Percentiles rank a stretch among this genome's conserved stretches.
Evolutionary conservation across 2,797 vertebrate genomes (phyloP).

Genomic region (Macrochelys suwanniensis): DNA sequence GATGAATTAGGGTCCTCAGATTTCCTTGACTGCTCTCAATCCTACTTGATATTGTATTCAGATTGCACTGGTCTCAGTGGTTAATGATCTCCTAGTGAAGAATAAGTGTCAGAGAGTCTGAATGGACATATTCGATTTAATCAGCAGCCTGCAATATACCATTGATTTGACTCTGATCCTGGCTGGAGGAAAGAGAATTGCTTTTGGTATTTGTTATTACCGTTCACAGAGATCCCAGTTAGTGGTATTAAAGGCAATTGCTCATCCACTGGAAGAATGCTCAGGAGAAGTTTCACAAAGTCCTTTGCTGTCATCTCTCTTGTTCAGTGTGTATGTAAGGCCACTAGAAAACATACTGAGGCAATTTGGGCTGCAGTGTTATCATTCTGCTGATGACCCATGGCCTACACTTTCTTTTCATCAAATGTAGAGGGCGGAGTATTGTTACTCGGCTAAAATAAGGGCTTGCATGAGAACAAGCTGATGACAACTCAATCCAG

Average conservation of each 20-base stretch:
- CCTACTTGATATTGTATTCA: not conserved
- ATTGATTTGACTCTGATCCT: not conserved
- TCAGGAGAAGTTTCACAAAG: too few species aligned
- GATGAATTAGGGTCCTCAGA: too few species aligned
- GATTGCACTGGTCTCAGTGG: not conserved
- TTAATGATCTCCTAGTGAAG: too few species aligned
- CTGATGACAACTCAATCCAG: not conserved
- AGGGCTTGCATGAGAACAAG: not conserved
- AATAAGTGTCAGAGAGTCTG: too few species aligned
- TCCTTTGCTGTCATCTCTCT: not conserved
- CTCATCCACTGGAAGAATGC: not conserved
- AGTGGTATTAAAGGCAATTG: not conserved
- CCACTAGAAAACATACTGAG: not conserved
- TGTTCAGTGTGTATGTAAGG: not conserved
- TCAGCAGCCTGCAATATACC: not conserved
- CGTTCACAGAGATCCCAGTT: not conserved
- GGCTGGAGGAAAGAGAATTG: not conserved
- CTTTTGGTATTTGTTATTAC: not conserved
- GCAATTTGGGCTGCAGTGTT: not conserved
- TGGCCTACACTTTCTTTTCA: slow-evolving; percentile 8
- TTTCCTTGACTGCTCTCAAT: not conserved
- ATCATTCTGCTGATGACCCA: not conserved
- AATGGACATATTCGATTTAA: not conserved
- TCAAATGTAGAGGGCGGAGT: not conserved
- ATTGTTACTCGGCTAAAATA: not conserved